Evolutionary conservation across 2,113 vertebrate species (phyloP).

Genomic region (Pelmatolapia mariae): DNA sequence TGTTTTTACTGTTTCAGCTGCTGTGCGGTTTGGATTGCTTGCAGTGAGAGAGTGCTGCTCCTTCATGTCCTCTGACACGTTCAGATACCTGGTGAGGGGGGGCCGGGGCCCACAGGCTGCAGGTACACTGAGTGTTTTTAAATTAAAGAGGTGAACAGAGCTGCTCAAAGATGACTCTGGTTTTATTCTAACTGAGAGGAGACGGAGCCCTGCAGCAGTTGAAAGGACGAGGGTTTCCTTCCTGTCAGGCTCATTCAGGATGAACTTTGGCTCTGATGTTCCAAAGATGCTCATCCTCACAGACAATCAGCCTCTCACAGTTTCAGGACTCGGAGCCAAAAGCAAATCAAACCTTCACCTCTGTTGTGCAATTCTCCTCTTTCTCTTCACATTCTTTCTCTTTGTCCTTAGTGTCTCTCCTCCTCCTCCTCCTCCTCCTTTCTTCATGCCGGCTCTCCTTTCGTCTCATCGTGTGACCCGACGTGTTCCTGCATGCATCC

Average conservation of each 20-base stretch:
- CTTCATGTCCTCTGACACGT: neutral
- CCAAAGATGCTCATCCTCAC: neutral
- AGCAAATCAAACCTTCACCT: neutral
- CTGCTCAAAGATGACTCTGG: neutral
- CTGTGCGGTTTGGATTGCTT: neutral
- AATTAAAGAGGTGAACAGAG: neutral
- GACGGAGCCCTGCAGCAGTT: neutral
- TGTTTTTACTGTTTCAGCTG: neutral
- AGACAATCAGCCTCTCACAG: neutral
- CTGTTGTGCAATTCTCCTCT: neutral
- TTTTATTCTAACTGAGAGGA: neutral
- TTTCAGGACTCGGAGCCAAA: neutral
- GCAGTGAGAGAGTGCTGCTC: neutral
- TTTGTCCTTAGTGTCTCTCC: neutral
- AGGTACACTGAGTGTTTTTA: neutral
- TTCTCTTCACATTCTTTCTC: neutral
- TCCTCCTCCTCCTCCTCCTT: neutral
- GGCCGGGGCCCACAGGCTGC: neutral
- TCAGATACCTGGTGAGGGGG: neutral
- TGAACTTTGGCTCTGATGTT: neutral
- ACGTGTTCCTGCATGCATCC: neutral
- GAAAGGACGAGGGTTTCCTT: rapidly evolving
- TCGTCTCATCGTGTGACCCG: neutral
- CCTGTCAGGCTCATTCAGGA: neutral
- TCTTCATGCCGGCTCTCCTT: neutral